phyloP scores from a whole-genome alignment of 2,113 vertebrate genomes.

The Athene noctua region DNA sequence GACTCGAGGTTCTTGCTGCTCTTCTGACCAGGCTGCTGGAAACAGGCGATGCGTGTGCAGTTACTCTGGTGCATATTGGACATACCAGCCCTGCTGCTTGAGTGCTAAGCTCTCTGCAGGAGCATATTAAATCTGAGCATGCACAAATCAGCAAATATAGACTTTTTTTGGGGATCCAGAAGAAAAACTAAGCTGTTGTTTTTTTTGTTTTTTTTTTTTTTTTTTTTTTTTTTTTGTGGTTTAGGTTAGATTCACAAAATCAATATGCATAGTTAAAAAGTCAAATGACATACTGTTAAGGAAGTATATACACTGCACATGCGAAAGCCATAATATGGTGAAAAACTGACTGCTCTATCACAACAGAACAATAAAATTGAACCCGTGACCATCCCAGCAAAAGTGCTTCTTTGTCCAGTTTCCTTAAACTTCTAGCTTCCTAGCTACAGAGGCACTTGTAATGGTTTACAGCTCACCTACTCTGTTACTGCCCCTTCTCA shows the following conservation, averaged over 20 bases:
- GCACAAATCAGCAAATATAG: background rate
- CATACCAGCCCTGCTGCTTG: background rate
- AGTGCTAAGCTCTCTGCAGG: background rate
- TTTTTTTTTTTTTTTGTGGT: background rate
- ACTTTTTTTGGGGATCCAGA: background rate
- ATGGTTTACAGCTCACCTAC: background rate
- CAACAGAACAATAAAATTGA: background rate
- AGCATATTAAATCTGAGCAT: background rate
- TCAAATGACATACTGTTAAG: background rate
- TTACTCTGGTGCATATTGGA: background rate
- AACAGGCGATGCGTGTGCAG: accelerated
- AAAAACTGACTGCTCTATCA: background rate
- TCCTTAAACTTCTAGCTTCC: background rate
- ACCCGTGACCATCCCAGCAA: background rate
- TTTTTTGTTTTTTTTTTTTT: background rate
- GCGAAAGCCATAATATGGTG: background rate
- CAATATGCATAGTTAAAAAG: background rate
- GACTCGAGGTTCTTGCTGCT: background rate
- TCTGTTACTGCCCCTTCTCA: background rate
- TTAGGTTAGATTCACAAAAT: background rate
- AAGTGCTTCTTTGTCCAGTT: background rate
- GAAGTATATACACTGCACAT: background rate
- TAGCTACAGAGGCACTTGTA: background rate
- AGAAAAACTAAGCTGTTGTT: background rate
- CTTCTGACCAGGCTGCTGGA: background rate